Evolutionary conservation across 2,113 vertebrate genomes (phyloP).

Genomic region (Uria aalge): DNA sequence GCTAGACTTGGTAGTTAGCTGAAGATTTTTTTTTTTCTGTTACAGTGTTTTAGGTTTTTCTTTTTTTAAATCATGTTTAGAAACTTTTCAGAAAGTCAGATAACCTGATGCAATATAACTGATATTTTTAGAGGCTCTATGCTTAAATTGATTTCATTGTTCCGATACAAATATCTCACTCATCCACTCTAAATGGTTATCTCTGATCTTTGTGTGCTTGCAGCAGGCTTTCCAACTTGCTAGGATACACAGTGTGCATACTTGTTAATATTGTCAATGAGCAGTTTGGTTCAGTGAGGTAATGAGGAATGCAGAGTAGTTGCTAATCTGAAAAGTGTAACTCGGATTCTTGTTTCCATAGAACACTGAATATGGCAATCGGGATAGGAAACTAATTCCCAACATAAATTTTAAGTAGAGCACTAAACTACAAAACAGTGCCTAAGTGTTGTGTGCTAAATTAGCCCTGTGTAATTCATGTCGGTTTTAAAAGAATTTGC

Average conservation of each 20-base stretch:
- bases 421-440: neutral
- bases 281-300: neutral
- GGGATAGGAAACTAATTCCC: neutral
- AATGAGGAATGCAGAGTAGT: neutral
- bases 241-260: neutral
- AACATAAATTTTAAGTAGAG: neutral
- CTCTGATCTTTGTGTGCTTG: neutral
- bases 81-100: neutral
- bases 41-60: neutral
- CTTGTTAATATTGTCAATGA: neutral
- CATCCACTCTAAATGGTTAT: neutral
- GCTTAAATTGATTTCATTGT: neutral
- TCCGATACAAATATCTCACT: neutral
- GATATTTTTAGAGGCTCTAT: neutral
- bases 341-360: neutral
- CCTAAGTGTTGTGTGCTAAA: constrained; percentile 1
- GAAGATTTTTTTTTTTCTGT: neutral
- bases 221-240: neutral
- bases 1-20: neutral
- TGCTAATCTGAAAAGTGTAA: neutral
- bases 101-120: neutral
- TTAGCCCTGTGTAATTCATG: neutral
- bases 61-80: neutral
- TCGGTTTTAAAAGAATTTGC: neutral
- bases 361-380: neutral